These are phyloP conservation scores for Neosalanx taihuensis DNA, from an alignment of 2,797 vertebrate genomes.

Conservation along the genomic window DNA sequence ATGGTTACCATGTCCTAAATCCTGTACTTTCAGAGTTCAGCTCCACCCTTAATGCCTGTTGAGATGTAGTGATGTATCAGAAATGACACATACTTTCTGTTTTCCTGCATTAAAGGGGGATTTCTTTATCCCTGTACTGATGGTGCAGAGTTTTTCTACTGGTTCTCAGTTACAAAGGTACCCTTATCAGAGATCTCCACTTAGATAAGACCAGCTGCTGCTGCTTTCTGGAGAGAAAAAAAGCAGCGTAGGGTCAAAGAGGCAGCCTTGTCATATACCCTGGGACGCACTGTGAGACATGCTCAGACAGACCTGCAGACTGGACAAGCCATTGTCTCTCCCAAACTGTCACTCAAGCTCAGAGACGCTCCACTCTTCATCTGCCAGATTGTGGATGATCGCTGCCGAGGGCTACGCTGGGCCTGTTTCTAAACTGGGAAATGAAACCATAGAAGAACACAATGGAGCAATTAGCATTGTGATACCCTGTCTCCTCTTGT, in stretches of 20 bases:
- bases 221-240: slow-evolving; percentile 18
- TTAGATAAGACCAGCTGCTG: slow-evolving; percentile 35
- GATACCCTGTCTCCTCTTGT: background rate
- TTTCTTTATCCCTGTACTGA: slow-evolving; percentile 36
- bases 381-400: background rate
- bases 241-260: slow-evolving; percentile 19
- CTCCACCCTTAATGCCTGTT: slow-evolving; percentile 35
- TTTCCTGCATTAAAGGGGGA: slow-evolving; percentile 38
- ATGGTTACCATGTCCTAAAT: too few relatives aligned
- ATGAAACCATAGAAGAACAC: background rate
- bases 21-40: background rate
- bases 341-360: background rate
- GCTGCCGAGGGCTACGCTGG: background rate
- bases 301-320: slow-evolving; percentile 15
- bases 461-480: slow-evolving; percentile 9
- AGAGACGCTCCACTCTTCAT: background rate
- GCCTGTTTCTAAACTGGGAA: too few relatives aligned
- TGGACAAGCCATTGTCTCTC: slow-evolving; percentile 20
- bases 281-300: slow-evolving; percentile 12
- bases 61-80: slow-evolving; percentile 34
- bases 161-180: slow-evolving; percentile 27
- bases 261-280: slow-evolving; percentile 9
- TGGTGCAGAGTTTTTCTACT: slow-evolving; percentile 47
- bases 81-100: slow-evolving; percentile 20
- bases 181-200: slow-evolving; percentile 30